Conservation (phyloP, 1,140 invertebrate species). For the Magallana ariakensis region DNA sequence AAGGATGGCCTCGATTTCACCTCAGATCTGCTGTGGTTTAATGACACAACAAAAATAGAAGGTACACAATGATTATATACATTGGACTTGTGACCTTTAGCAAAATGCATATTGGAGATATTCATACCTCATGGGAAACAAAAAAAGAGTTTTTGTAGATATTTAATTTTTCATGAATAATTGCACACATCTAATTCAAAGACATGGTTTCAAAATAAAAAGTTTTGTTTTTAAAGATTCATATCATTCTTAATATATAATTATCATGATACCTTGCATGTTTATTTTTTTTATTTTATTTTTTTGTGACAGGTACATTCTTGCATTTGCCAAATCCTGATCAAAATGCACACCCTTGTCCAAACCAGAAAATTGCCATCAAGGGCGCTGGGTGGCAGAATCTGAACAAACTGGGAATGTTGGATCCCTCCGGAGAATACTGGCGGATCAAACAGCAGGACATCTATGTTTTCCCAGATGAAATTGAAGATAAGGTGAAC, state of each 20-base stretch:
- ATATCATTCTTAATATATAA: too few relatives aligned
- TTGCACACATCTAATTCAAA: too few relatives aligned
- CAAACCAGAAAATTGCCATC: slow-evolving; percentile 47
- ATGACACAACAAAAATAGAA: slow-evolving; percentile 42
- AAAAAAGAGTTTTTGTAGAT: too few relatives aligned
- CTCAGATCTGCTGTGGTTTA: slow-evolving; percentile 56
- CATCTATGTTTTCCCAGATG: slow-evolving; percentile 46
- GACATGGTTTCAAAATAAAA: too few relatives aligned
- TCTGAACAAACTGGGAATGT: slow-evolving; percentile 19
- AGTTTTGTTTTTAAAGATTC: too few relatives aligned
- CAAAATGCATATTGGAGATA: not conserved
- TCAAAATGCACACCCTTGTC: slow-evolving; percentile 55
- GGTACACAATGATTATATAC: not conserved
- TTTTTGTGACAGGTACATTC: slow-evolving; percentile 54
- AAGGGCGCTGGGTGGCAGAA: slow-evolving; percentile 48
- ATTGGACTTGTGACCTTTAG: not conserved
- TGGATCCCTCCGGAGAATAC: slow-evolving; percentile 50
- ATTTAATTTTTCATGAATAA: too few relatives aligned
- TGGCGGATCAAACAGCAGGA: slow-evolving; percentile 54
- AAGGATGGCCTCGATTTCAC: slow-evolving; percentile 58
- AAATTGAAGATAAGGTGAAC: slow-evolving; percentile 40
- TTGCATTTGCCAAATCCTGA: slow-evolving; percentile 57
- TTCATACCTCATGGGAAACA: not conserved
- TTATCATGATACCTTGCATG: too few relatives aligned
- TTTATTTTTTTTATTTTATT: too few relatives aligned